phyloP scores from a whole-genome alignment of 2,113 vertebrate species.

The Macroglossus sobrinus region DNA sequence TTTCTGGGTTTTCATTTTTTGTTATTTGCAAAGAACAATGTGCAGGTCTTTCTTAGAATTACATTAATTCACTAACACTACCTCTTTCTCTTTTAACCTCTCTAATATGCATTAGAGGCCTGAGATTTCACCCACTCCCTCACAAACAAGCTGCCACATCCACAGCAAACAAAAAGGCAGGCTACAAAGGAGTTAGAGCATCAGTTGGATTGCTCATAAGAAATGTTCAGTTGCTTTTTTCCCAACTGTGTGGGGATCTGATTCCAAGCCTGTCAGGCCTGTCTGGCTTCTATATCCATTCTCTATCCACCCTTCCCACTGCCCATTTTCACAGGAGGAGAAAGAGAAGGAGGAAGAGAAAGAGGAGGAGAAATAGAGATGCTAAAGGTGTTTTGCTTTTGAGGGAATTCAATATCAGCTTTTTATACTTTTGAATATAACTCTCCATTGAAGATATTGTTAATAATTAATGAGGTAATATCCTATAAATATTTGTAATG shows the following conservation, averaged over 20 bases:
- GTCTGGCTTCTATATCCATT: neutral
- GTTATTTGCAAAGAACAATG: neutral
- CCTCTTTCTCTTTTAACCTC: neutral
- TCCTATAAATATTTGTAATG: slow-evolving; percentile 46
- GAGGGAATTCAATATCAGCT: slow-evolving; percentile 60
- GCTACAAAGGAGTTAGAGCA: neutral
- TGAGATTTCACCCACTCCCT: neutral
- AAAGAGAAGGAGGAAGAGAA: neutral
- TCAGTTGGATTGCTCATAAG: neutral
- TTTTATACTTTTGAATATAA: slow-evolving; percentile 39
- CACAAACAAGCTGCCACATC: neutral
- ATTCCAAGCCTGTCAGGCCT: neutral
- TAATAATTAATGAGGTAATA: slow-evolving; percentile 59
- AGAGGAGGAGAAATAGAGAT: neutral
- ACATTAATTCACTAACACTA: neutral
- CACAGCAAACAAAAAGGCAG: neutral
- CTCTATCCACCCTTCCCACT: neutral
- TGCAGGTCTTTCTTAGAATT: neutral
- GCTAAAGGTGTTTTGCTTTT: slow-evolving; percentile 41
- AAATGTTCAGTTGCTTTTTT: neutral
- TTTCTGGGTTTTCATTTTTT: neutral
- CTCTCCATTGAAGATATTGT: slow-evolving; percentile 38
- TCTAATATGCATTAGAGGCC: neutral
- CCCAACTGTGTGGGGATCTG: neutral
- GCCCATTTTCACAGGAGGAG: neutral